Evolutionary conservation across 2,113 vertebrate genomes (phyloP), one percentile per base, ranked within the genome.

Genomic region (Chionomys nivalis): DNA sequence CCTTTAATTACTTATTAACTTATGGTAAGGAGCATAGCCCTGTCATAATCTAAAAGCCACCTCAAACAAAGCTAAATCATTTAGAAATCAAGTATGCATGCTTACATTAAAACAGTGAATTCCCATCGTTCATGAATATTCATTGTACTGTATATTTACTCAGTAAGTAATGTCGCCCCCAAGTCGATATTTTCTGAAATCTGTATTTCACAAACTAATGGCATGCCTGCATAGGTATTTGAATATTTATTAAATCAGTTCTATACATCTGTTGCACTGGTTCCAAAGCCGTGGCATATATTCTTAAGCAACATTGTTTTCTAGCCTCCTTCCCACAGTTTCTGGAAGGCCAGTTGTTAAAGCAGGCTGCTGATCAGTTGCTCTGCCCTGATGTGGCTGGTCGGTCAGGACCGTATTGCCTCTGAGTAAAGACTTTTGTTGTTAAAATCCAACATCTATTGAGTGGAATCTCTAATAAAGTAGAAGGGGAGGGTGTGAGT

Each of bases 131-230:
- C 68, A 72, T 97, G 88, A 96, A 95, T 97, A 96, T 93, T 98
- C 90, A 95, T 87, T 85, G 55, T 94, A 39, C n/a, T 93, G 36
- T 89, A 17, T 92, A 91, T 96, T 93, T 96, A 88, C 61, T 96
- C 28, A n/a, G 42, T 96, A 93, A 97, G 72, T 95, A 89, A 91
- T 58, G 28, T 8, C 91, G 36, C 13, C 47, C 77, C 94, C 77
- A 88, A 95, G 90, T 95, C 92, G 94, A 55, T 97, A 89, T 97
- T 97, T 97, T 75, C 68, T 66, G 61, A 90, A 96, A 86, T 96
- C 39, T 42, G 0, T 92, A 89, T 97, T 98, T 97, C 95, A 97
- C 72, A 94, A 87, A 87, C 90, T 96, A 96, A 95, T 96, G 95
- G 92, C 85, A 52, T 63, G 55, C 73, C 33, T 36, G 23, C 90